Percentiles rank a stretch among this genome's conserved stretches.
phyloP scores from a whole-genome alignment of 1,140 invertebrate species.

The Gonioctena quinquepunctata region DNA sequence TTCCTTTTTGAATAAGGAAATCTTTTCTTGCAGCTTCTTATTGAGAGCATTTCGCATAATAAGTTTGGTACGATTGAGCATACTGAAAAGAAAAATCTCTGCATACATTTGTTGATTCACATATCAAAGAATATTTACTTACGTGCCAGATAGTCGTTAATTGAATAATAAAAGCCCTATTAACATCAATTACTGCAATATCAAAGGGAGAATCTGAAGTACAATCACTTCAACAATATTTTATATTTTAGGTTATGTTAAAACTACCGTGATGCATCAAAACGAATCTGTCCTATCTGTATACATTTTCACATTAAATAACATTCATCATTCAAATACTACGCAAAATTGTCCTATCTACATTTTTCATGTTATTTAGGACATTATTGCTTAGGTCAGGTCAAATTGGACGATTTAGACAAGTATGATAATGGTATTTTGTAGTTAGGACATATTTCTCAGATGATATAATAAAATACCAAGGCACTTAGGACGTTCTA shows the following conservation, averaged over 20 bases:
- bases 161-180: background rate
- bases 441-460: background rate
- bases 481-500: background rate
- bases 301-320: background rate
- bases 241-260: conserved; percentile 7
- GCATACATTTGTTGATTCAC: background rate
- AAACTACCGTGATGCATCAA: conserved; percentile 6
- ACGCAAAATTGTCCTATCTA: conserved; percentile 2
- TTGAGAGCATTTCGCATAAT: background rate
- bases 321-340: background rate
- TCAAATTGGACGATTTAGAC: conserved; percentile 4
- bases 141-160: background rate
- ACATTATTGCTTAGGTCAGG: conserved; percentile 3
- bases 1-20: background rate
- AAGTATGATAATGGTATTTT: conserved; percentile 2
- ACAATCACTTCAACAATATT: background rate
- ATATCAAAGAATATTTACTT: background rate
- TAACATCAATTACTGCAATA: background rate
- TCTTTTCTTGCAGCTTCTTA: background rate
- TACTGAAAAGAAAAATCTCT: background rate
- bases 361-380: conserved; percentile 3
- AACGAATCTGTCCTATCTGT: background rate
- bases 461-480: background rate
- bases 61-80: background rate
- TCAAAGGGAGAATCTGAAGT: background rate